These are phyloP conservation scores for Actenoides hombroni DNA, from an alignment of 2,113 vertebrate genomes.

Conservation along the genomic window DNA sequence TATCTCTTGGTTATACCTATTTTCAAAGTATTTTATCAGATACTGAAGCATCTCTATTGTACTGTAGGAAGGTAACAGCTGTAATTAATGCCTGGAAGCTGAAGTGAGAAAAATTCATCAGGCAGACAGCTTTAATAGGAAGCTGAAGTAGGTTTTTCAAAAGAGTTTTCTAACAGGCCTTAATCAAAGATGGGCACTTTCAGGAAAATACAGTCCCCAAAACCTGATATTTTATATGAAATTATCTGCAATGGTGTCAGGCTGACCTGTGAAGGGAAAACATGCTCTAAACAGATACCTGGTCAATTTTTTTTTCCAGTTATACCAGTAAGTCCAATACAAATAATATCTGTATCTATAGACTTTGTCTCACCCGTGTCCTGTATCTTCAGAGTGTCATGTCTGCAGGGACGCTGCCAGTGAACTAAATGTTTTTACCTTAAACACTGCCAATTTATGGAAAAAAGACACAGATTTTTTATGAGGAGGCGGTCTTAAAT, in stretches of 20 bases:
- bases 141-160: background rate
- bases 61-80: background rate
- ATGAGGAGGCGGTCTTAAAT: background rate
- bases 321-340: background rate
- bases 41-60: background rate
- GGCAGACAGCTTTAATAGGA: background rate
- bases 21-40: background rate
- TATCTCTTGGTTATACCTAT: background rate
- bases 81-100: background rate
- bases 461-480: background rate
- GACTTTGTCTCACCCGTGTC: background rate
- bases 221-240: background rate
- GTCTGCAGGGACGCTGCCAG: background rate
- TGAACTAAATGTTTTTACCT: background rate
- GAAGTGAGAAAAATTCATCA: background rate
- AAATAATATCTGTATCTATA: background rate
- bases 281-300: background rate
- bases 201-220: background rate
- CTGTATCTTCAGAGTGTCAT: background rate
- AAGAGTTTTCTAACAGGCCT: background rate
- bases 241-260: background rate
- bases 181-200: background rate
- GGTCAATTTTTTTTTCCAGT: background rate
- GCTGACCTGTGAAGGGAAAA: background rate
- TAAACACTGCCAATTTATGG: background rate